Conservation (phyloP, 2,888 invertebrate species). For the Danaus chrysippus region DNA sequence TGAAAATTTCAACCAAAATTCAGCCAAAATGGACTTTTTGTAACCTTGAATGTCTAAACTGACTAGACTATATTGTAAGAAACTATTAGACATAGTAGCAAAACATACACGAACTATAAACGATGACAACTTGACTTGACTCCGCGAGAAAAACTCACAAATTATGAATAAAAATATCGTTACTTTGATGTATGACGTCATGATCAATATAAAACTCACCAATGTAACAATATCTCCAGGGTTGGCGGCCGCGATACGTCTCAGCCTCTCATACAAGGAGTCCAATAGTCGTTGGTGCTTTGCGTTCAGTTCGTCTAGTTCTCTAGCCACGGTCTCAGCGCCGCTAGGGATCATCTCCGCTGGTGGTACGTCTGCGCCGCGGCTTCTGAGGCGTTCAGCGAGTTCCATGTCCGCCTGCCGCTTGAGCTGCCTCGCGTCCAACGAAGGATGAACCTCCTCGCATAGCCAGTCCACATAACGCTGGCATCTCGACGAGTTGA, state of each 20-base stretch:
- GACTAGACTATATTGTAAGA: no score
- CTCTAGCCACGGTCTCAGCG: slow-evolving; percentile 86
- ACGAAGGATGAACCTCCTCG: slow-evolving; percentile 88
- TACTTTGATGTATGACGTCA: not conserved
- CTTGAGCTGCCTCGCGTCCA: slow-evolving; percentile 79
- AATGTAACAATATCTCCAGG: slow-evolving; percentile 87
- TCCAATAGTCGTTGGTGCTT: slow-evolving; percentile 86
- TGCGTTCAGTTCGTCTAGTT: slow-evolving; percentile 89
- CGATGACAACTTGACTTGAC: no score
- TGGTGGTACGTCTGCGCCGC: slow-evolving; percentile 43
- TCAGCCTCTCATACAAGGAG: slow-evolving; percentile 83
- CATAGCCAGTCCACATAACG: slow-evolving; percentile 90
- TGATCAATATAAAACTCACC: slow-evolving; percentile 77
- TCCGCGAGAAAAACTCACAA: no score
- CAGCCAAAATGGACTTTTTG: no score
- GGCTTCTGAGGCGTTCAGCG: slow-evolving; percentile 58
- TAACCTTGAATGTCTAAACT: no score
- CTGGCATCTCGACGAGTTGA: slow-evolving; percentile 91
- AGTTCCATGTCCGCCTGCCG: slow-evolving; percentile 64
- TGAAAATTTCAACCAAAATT: no score
- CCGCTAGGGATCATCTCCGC: slow-evolving; percentile 67
- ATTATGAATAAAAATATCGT: no score
- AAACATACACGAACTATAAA: no score
- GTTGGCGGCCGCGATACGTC: slow-evolving; percentile 82
- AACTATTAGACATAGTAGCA: no score